These are phyloP conservation scores for Colletes collaris DNA, from an alignment of 2,888 invertebrate genomes.

Conservation along the genomic window DNA sequence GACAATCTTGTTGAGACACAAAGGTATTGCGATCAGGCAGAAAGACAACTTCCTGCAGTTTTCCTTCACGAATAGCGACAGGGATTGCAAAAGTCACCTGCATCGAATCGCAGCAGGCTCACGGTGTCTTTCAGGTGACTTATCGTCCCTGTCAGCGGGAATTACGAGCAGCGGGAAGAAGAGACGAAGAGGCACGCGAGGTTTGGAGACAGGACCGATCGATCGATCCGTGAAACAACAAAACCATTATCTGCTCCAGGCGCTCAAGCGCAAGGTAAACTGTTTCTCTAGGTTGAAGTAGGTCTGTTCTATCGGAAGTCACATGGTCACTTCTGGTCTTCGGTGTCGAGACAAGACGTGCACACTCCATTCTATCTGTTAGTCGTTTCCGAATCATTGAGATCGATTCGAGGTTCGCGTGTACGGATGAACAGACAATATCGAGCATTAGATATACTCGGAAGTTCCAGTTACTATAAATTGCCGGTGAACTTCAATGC, in stretches of 20 bases:
- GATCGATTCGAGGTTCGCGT: constrained; percentile 57
- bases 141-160: constrained; percentile 61
- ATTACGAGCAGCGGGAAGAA: constrained; percentile 60
- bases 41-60: constrained; percentile 32
- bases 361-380: constrained; percentile 52
- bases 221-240: constrained; percentile 71
- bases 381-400: constrained; percentile 66
- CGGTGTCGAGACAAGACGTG: constrained; percentile 48
- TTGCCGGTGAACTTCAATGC: not conserved
- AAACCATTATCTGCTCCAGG: constrained; percentile 75
- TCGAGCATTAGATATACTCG: not conserved
- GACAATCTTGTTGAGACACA: not conserved
- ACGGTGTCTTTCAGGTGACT: constrained; percentile 64
- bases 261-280: constrained; percentile 69
- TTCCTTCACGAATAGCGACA: constrained; percentile 29
- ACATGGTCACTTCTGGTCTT: constrained; percentile 57
- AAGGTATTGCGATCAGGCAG: constrained; percentile 7
- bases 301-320: constrained; percentile 65
- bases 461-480: not conserved
- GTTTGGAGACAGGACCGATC: constrained; percentile 60
- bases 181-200: constrained; percentile 59
- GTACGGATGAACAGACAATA: constrained; percentile 39
- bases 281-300: constrained; percentile 61
- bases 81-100: constrained; percentile 14
- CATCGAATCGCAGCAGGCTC: constrained; percentile 34